Evolutionary conservation across 2,888 invertebrate genomes (phyloP), one percentile per base, ranked within the genome.

Genomic region (Anarsia innoxiella): DNA sequence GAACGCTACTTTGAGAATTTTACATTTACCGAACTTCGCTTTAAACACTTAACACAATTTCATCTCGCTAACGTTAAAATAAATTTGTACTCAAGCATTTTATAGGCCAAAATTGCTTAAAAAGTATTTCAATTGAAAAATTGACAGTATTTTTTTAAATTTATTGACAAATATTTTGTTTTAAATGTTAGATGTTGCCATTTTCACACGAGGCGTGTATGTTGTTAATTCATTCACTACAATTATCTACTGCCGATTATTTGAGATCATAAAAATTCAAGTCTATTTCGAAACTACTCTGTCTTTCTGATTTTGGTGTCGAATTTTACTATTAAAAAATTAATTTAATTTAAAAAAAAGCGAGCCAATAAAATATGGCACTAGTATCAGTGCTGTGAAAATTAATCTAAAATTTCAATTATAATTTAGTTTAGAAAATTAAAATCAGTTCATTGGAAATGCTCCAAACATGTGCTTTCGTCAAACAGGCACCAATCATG

Each of bases 321-420:
- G 59, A 78, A 79, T 78, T 82, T 77, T 67, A 76, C 82, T 79
- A 79, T 57, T 63, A 70, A 64, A 69, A n/a, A n/a, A n/a, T n/a
- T n/a, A n/a, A 68, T 71, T 63, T 70, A 11, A 56, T 57, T 49
- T 52, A 52, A 44, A 55, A 61, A 67, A 69, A 65, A 68, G 66
- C 68, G 69, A 78, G 78, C 83, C 82, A 80, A 78, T 78, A 72
- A 69, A 71, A 77, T 79, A 83, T 83, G 83, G 84, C 83, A 83
- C 83, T 79, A 62, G 56, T 35, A 56, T 83, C 84, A 84, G 84
- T 83, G 84, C 83, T 70, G 73, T 47, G 60, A 64, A 69, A 76
- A 82, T 80, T 75, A 78, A 31, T 64, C 78, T 79, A 80, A n/a
- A n/a, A 62, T 49, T 59, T 61, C 49, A 37, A 41, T 66, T 59